phyloP scores from a whole-genome alignment of 1,140 invertebrate species.

The Pinna nobilis region DNA sequence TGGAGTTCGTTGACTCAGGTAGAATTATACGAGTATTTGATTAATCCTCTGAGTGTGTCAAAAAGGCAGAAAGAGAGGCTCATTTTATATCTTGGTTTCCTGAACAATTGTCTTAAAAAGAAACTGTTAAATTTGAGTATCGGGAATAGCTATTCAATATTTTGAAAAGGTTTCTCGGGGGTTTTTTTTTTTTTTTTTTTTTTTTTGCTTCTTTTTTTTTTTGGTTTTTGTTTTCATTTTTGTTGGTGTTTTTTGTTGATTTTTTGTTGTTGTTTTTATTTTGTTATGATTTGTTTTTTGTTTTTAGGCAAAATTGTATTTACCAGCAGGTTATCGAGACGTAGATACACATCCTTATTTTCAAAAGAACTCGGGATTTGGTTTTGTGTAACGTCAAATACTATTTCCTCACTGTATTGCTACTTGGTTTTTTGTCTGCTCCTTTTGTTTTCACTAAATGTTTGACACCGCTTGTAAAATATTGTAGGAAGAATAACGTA shows the following conservation, averaged over 20 bases:
- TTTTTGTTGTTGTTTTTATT: too few relatives aligned
- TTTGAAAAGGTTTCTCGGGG: background rate
- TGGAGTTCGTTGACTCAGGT: constrained; percentile 2
- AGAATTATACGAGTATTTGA: constrained; percentile 1
- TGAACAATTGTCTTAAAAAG: constrained; percentile 22
- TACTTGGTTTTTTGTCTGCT: constrained; percentile 11
- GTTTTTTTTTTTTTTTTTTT: too few relatives aligned
- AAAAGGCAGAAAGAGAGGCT: constrained; percentile 9
- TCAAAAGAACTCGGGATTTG: background rate
- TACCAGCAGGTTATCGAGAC: constrained; percentile 23
- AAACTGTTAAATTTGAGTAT: constrained; percentile 31
- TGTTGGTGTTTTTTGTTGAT: too few relatives aligned
- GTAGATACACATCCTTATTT: background rate
- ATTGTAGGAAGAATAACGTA: constrained; percentile 13
- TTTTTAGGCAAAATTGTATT: constrained; percentile 26
- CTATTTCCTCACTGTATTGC: background rate
- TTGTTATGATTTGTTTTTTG: too few relatives aligned
- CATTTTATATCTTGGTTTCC: constrained; percentile 10
- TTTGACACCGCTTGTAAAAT: constrained; percentile 4
- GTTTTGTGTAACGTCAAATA: background rate
- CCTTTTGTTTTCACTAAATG: constrained; percentile 15
- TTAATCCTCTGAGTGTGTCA: constrained; percentile 26
- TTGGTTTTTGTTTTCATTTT: too few relatives aligned
- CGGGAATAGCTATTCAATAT: constrained; percentile 19
- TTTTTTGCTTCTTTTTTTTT: too few relatives aligned